Conservation (phyloP, 2,888 invertebrate genomes). For the Heliconius sara region DNA sequence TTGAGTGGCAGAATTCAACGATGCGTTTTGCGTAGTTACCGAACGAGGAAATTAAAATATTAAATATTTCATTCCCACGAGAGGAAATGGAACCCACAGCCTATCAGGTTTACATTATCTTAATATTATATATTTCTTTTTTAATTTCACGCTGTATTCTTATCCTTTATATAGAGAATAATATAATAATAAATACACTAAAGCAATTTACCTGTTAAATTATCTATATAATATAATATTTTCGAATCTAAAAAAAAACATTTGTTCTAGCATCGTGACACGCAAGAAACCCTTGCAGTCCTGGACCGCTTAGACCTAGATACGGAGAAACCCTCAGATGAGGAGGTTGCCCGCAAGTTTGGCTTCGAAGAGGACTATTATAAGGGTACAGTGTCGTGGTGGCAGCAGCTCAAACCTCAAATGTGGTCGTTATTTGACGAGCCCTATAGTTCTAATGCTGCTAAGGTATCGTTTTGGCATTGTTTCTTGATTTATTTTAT, state of each 20-base stretch:
- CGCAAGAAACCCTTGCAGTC: constrained; percentile 99
- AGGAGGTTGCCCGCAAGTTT: constrained; percentile 98
- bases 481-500: background rate
- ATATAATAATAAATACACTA: background rate
- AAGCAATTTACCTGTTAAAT: background rate
- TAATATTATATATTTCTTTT: too few relatives aligned
- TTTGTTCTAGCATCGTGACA: constrained; percentile 93
- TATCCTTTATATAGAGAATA: too few relatives aligned
- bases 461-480: constrained; percentile 90
- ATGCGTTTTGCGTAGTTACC: too few relatives aligned
- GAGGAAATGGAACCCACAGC: too few relatives aligned
- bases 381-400: constrained; percentile 95
- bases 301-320: constrained; percentile 98
- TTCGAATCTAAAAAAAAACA: background rate
- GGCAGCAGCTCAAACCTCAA: constrained; percentile 98
- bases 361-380: constrained; percentile 97
- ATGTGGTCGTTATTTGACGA: constrained; percentile 99
- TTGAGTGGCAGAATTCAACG: too few relatives aligned
- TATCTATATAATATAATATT: too few relatives aligned
- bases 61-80: too few relatives aligned
- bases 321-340: constrained; percentile 98
- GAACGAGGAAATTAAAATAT: too few relatives aligned
- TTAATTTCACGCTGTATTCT: too few relatives aligned
- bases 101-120: too few relatives aligned
- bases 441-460: constrained; percentile 98